Evolutionary conservation across 2,113 vertebrate genomes (phyloP).

Genomic region (Epinephelus lanceolatus): DNA sequence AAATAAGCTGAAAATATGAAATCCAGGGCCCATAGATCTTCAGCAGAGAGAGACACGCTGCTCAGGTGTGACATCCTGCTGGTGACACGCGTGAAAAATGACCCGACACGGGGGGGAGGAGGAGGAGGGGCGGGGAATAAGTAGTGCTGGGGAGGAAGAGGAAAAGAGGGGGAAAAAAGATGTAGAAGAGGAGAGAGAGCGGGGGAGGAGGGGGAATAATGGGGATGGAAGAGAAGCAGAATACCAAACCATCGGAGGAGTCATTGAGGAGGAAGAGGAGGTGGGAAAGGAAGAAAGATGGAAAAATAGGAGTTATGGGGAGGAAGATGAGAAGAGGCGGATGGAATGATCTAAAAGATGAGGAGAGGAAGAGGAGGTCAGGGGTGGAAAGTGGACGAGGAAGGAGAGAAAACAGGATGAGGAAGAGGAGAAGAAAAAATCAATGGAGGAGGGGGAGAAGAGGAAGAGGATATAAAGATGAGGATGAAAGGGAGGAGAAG

Average conservation of each 20-base stretch:
- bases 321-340: background rate
- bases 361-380: background rate
- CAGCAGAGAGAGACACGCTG: conserved; percentile 58
- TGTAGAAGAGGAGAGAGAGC: background rate
- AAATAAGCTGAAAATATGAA: conserved; percentile 82
- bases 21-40: conserved; percentile 77
- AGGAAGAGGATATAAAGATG: no score
- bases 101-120: conserved; percentile 20
- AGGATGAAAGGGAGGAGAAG: no score
- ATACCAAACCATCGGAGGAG: background rate
- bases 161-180: no score
- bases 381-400: background rate
- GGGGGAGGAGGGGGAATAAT: background rate
- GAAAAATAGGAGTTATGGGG: background rate
- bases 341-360: background rate
- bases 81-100: conserved; percentile 78
- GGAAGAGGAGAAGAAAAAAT: no score
- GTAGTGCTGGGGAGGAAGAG: background rate
- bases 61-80: conserved; percentile 80
- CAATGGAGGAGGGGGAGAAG: no score
- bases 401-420: background rate
- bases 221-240: background rate
- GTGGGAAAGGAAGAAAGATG: background rate
- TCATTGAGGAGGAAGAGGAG: background rate
- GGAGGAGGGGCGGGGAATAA: no score